Base-by-base conservation (phyloP, 1,140 invertebrate species). In the Manduca sexta region DNA sequence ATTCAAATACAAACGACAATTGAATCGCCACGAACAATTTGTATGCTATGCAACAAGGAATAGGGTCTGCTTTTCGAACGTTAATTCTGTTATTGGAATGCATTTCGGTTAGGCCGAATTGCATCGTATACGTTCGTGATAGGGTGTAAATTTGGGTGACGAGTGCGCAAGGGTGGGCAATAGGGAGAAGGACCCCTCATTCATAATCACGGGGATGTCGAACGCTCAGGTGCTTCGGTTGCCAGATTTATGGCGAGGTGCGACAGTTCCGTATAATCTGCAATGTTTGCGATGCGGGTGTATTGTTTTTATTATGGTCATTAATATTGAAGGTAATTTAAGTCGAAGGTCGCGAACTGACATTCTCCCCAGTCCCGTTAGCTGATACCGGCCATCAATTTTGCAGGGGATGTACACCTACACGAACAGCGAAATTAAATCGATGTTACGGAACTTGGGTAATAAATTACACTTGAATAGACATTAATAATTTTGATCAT, bases 221-320 rank as follows among this genome's bases (percentile, higher is more conserved):
- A 74, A 75, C 66, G 67, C 75, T 71, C 75, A 79, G 74, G 75
- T 82, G 78, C 68, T 74, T 74, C 64, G 66, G 66, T 66, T 64
- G 66, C 66, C 66, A 76, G 75, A 82, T 82, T 82, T 82, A 78
- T 74, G 47, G 68, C 51, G 58, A 69, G 65, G 70, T 69, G 62
- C 71, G 57, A 68, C 59, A 56, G 60, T 49, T 52, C 51, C 45
- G 57, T 65, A 64, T 74, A 73, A 73, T 79, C 64, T 69, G 61
- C 60, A 58, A 62, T 69, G 62, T 69, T 69, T 58, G 52, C 64
- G 55, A 56, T 56, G 39, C 42, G 46, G 45, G 49, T 31, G 43
- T 73, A 66, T 69, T 68, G 52, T 69, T 71, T 73, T 71, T 65
- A 64, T 15, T 26, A 26, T 26, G 4, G 8, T 26, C 4, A 8